These are phyloP conservation scores for Microctenopoma steveboyesi DNA, from an alignment of 2,797 vertebrate species.

Conservation along the genomic window DNA sequence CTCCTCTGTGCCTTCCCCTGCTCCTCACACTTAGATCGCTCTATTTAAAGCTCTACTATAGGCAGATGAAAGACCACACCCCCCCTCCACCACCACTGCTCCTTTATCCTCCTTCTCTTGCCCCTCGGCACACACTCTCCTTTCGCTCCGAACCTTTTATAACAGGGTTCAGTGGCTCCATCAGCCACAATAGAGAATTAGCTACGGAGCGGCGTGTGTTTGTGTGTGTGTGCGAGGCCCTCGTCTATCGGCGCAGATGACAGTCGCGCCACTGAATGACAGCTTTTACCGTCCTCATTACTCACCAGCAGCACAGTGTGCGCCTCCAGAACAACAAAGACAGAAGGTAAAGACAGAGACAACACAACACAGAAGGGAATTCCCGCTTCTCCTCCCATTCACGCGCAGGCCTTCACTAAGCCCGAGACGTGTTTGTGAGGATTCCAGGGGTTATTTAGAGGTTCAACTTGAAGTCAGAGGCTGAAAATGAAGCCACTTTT, in stretches of 20 bases:
- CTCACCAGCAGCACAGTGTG: conserved; percentile 48
- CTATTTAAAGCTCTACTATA: conserved; percentile 22
- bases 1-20: conserved; percentile 1
- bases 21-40: conserved; percentile 13
- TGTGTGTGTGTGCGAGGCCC: conserved; percentile 52
- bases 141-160: conserved; percentile 43
- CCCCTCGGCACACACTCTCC: conserved; percentile 36
- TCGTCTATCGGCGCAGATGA: conserved; percentile 72
- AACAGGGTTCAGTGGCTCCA: conserved; percentile 38
- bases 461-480: conserved; percentile 53
- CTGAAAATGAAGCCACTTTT: conserved; percentile 46
- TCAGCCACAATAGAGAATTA: conserved; percentile 65
- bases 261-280: conserved; percentile 61
- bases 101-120: conserved; percentile 37
- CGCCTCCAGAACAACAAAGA: conserved; percentile 53
- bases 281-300: conserved; percentile 49
- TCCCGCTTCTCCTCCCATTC: conserved; percentile 37
- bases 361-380: conserved; percentile 45
- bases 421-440: conserved; percentile 38
- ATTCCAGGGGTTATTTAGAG: conserved; percentile 39
- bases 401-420: conserved; percentile 15
- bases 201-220: conserved; percentile 57
- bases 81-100: conserved; percentile 2
- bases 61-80: conserved; percentile 48
- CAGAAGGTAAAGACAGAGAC: conserved; percentile 27